Conservation (phyloP, 1,140 invertebrate genomes). For the Drosophila lacertosa region DNA sequence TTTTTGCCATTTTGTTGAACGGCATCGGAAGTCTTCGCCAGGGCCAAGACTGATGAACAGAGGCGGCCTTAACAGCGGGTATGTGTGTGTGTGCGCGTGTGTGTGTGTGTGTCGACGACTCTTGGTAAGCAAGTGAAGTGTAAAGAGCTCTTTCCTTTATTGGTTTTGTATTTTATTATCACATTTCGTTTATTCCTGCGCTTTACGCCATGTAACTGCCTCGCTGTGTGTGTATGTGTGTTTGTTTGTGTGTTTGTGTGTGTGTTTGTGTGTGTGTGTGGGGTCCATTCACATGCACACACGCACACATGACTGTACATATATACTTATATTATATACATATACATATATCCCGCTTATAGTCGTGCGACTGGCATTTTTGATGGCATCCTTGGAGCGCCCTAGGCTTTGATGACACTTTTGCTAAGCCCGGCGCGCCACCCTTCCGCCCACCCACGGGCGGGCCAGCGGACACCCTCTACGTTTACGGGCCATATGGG, state of each 20-base stretch:
- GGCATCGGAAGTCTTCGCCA: slow-evolving; percentile 62
- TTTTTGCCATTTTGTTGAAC: slow-evolving; percentile 54
- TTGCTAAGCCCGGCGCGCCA: slow-evolving; percentile 32
- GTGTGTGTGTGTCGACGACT: slow-evolving; percentile 53
- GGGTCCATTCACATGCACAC: slow-evolving; percentile 25
- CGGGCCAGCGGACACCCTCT: not conserved
- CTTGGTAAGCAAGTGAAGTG: slow-evolving; percentile 83
- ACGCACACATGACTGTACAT: not conserved
- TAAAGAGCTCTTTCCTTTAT: slow-evolving; percentile 84
- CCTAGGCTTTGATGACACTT: slow-evolving; percentile 76
- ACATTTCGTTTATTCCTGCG: slow-evolving; percentile 73
- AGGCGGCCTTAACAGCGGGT: slow-evolving; percentile 21
- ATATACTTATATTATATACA: slow-evolving; percentile 9
- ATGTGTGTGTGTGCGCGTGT: slow-evolving; percentile 24
- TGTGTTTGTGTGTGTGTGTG: slow-evolving; percentile 35
- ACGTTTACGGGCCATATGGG: slow-evolving; percentile 81
- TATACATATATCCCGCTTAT: slow-evolving; percentile 17
- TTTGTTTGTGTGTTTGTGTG: slow-evolving; percentile 20
- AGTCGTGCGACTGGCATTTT: slow-evolving; percentile 30
- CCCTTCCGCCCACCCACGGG: not conserved
- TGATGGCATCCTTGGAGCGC: slow-evolving; percentile 49
- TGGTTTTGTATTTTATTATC: slow-evolving; percentile 84
- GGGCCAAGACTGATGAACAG: slow-evolving; percentile 18
- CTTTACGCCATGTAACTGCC: slow-evolving; percentile 48
- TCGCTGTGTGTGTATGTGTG: slow-evolving; percentile 11